phyloP scores from a whole-genome alignment of 1,140 invertebrate genomes.

The Hesperophylax magnus region DNA sequence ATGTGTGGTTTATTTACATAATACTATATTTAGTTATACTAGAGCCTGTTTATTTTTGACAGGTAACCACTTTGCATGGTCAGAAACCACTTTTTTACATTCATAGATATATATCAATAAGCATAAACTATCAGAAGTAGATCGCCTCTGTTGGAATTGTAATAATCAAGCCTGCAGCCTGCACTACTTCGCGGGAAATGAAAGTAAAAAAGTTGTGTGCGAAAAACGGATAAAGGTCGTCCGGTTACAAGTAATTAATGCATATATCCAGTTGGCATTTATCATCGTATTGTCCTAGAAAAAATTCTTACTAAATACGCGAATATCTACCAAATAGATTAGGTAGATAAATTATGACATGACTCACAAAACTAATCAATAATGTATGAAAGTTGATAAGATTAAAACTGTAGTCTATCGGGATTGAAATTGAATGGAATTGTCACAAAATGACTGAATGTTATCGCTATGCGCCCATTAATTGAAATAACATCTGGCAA shows the following conservation, averaged over 20 bases:
- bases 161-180: neutral
- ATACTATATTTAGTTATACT: too few species aligned
- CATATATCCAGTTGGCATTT: neutral
- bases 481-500: conserved; percentile 50
- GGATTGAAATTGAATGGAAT: conserved; percentile 25
- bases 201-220: conserved; percentile 13
- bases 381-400: conserved; percentile 32
- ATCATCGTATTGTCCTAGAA: neutral
- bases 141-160: too few species aligned
- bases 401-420: conserved; percentile 17
- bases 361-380: conserved; percentile 23
- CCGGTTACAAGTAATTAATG: neutral
- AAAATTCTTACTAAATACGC: conserved; percentile 5
- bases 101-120: too few species aligned
- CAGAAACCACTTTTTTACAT: too few species aligned
- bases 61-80: too few species aligned
- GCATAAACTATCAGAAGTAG: too few species aligned
- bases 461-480: conserved; percentile 39
- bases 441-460: conserved; percentile 30
- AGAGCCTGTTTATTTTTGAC: too few species aligned
- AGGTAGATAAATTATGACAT: conserved; percentile 17
- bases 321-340: conserved; percentile 3
- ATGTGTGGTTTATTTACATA: too few species aligned
- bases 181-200: neutral
- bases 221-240: conserved; percentile 4